Evolutionary conservation across 2,113 vertebrate species (phyloP).

Genomic region (Pelvicachromis taeniatus): DNA sequence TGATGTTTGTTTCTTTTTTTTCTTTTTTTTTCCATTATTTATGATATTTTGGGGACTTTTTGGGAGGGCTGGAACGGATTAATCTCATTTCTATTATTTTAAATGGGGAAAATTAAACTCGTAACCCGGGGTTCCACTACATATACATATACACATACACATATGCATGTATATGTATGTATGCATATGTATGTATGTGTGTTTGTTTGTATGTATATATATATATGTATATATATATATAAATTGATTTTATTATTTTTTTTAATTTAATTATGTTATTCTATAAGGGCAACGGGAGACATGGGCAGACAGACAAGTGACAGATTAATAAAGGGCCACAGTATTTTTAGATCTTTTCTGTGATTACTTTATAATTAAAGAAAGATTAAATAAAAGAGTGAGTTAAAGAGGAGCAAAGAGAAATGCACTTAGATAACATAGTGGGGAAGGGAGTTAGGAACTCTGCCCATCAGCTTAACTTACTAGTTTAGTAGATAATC

Average conservation of each 20-base stretch:
- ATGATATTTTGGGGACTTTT: too few relatives aligned
- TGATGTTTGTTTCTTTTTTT: too few relatives aligned
- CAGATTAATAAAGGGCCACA: background rate
- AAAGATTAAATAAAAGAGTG: background rate
- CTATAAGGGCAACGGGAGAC: background rate
- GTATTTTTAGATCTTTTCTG: background rate
- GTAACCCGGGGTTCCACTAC: too few relatives aligned
- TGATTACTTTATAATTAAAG: background rate
- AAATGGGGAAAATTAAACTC: too few relatives aligned
- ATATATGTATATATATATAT: background rate
- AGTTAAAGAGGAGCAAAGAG: background rate
- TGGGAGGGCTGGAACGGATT: too few relatives aligned
- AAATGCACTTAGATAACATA: background rate
- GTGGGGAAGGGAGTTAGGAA: background rate
- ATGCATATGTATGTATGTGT: too few relatives aligned
- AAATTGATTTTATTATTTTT: background rate
- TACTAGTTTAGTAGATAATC: constrained; percentile 1
- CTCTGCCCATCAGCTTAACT: background rate
- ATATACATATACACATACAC: too few relatives aligned
- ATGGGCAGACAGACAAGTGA: background rate
- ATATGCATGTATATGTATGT: too few relatives aligned
- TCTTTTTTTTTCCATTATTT: too few relatives aligned
- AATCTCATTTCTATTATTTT: too few relatives aligned
- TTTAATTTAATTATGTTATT: background rate
- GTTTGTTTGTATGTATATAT: too few relatives aligned